Evolutionary conservation across 2,113 vertebrate genomes (phyloP).

Genomic region (Lontra canadensis): DNA sequence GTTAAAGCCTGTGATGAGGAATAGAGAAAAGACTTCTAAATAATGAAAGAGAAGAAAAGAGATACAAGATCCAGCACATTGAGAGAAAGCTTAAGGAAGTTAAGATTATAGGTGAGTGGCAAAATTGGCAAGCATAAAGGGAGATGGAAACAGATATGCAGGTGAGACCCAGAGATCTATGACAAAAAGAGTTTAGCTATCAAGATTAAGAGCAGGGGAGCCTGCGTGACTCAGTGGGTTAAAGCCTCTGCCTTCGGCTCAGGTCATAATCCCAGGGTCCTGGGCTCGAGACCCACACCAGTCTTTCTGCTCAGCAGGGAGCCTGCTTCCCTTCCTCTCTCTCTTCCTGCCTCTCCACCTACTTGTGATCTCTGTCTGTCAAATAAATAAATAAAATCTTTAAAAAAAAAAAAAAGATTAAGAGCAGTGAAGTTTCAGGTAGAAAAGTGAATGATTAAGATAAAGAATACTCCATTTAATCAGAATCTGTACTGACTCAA

Average conservation of each 20-base stretch:
- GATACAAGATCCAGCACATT: not conserved
- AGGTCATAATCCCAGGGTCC: no score
- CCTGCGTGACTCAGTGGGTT: no score
- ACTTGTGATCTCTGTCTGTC: no score
- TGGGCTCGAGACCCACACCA: no score
- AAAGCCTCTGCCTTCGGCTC: no score
- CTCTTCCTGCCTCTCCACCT: no score
- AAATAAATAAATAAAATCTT: no score
- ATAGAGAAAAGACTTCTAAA: not conserved
- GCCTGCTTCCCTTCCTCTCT: no score
- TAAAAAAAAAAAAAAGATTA: not conserved
- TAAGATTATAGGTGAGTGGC: not conserved
- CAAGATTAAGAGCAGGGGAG: not conserved
- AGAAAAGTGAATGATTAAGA: not conserved
- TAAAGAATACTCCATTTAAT: not conserved
- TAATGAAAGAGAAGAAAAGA: not conserved
- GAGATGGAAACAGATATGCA: not conserved
- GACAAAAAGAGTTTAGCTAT: not conserved
- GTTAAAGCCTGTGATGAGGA: not conserved
- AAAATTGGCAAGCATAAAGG: not conserved
- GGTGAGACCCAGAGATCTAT: not conserved
- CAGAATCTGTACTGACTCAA: not conserved
- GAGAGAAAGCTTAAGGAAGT: not conserved
- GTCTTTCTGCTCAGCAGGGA: no score
- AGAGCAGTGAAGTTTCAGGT: not conserved